These are phyloP conservation scores for Melanotaenia nigrans DNA, from an alignment of 2,797 vertebrate species.

Conservation along the genomic window DNA sequence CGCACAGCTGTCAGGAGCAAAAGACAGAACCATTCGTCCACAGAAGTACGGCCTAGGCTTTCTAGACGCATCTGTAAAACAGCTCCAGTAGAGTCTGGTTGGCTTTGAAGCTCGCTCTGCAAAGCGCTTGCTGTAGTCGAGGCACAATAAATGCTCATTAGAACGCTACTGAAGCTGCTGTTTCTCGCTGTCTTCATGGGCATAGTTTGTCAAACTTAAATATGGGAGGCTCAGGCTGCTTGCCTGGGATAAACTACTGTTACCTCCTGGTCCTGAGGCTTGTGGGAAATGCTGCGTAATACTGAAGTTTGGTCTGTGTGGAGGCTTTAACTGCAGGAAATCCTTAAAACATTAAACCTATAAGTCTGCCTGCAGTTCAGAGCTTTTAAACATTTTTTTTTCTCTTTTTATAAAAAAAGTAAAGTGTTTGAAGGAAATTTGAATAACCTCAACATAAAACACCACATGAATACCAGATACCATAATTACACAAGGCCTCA, in stretches of 20 bases:
- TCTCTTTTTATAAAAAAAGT: too few relatives aligned
- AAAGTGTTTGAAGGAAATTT: neutral
- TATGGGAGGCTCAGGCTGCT: conserved; percentile 62
- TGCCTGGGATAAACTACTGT: conserved; percentile 62
- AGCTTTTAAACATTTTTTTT: neutral
- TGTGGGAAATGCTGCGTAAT: conserved; percentile 39
- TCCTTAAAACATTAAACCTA: conserved; percentile 12
- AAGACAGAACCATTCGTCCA: conserved; percentile 89
- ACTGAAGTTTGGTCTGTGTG: conserved; percentile 20
- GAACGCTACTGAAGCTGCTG: conserved; percentile 73
- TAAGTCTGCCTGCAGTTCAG: neutral
- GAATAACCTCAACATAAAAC: neutral
- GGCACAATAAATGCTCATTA: conserved; percentile 84
- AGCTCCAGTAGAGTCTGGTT: conserved; percentile 85
- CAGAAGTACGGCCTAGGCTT: conserved; percentile 85
- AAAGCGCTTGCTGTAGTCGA: conserved; percentile 66
- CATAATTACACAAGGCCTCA: conserved; percentile 70
- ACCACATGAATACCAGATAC: neutral
- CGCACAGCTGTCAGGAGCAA: conserved; percentile 91
- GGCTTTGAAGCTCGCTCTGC: conserved; percentile 83
- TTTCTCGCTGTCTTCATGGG: conserved; percentile 68
- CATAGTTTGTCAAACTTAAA: conserved; percentile 75
- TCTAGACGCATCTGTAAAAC: conserved; percentile 88
- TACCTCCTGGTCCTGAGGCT: conserved; percentile 51
- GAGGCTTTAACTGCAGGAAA: conserved; percentile 11